These are phyloP conservation scores for Melanerpes formicivorus DNA, from an alignment of 2,113 vertebrate species.

Conservation along the genomic window DNA sequence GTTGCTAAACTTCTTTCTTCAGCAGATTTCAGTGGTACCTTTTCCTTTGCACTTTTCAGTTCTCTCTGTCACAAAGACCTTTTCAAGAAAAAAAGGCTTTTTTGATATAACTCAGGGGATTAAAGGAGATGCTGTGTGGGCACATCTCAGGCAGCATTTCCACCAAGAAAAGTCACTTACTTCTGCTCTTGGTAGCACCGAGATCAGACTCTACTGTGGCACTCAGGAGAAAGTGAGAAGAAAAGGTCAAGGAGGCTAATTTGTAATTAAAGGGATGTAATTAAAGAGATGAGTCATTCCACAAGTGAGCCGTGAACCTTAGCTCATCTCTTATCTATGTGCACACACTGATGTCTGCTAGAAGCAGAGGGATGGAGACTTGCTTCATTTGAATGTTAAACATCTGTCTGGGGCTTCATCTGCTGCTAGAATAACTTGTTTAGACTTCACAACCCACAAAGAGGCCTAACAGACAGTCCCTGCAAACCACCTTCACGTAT, in stretches of 20 bases:
- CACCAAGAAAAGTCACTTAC: accelerated
- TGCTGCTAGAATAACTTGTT: background rate
- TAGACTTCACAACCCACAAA: background rate
- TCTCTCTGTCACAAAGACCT: background rate
- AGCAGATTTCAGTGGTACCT: background rate
- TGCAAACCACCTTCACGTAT: accelerated
- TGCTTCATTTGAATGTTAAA: background rate
- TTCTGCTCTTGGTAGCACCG: background rate
- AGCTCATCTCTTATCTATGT: constrained; percentile 3
- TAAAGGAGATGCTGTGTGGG: background rate
- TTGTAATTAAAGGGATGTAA: constrained; percentile 54
- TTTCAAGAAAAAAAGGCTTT: background rate
- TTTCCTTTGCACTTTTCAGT: background rate
- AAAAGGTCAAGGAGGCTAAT: constrained; percentile 63
- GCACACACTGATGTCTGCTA: background rate
- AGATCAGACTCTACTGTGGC: background rate
- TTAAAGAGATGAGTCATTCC: constrained; percentile 57
- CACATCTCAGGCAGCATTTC: background rate
- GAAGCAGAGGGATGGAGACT: background rate
- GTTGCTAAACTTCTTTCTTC: background rate
- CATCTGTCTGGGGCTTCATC: background rate
- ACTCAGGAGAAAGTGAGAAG: background rate
- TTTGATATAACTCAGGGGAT: background rate
- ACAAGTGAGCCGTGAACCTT: constrained; percentile 23
- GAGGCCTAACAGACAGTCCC: background rate